These are phyloP conservation scores for Zoanthus sociatus DNA, from an alignment of 92 coral and sea anemone species.

Conservation along the genomic window DNA sequence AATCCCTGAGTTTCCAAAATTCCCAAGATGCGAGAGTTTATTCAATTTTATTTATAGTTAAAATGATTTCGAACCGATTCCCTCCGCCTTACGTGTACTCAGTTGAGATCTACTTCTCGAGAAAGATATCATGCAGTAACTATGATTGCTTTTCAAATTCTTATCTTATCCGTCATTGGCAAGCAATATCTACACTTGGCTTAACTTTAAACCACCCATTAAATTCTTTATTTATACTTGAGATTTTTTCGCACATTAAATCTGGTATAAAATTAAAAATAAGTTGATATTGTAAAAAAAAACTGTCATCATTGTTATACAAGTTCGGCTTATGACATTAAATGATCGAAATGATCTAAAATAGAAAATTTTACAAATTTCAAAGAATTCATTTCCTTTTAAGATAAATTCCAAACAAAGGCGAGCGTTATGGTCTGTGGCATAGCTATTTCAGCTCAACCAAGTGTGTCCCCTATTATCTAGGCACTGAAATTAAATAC, in stretches of 20 bases:
- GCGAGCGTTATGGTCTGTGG: neutral
- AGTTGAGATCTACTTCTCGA: too few relatives aligned
- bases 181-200: too few relatives aligned
- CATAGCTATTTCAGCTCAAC: conserved; percentile 1
- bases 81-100: too few relatives aligned
- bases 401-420: conserved; percentile 15
- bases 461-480: conserved; percentile 10
- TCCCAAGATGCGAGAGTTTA: too few relatives aligned
- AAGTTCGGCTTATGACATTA: neutral
- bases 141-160: too few relatives aligned
- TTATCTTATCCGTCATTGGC: too few relatives aligned
- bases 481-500: neutral
- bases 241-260: neutral
- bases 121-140: too few relatives aligned
- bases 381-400: conserved; percentile 7
- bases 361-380: conserved; percentile 32
- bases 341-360: neutral
- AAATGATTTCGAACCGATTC: too few relatives aligned
- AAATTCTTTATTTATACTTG: too few relatives aligned
- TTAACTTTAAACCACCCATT: neutral
- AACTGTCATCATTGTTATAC: neutral
- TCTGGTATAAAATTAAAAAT: neutral
- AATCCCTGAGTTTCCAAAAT: too few relatives aligned
- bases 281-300: neutral
- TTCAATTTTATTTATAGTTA: too few relatives aligned